These are phyloP conservation scores for Neosalanx taihuensis DNA, from an alignment of 2,797 vertebrate species.

Conservation along the genomic window DNA sequence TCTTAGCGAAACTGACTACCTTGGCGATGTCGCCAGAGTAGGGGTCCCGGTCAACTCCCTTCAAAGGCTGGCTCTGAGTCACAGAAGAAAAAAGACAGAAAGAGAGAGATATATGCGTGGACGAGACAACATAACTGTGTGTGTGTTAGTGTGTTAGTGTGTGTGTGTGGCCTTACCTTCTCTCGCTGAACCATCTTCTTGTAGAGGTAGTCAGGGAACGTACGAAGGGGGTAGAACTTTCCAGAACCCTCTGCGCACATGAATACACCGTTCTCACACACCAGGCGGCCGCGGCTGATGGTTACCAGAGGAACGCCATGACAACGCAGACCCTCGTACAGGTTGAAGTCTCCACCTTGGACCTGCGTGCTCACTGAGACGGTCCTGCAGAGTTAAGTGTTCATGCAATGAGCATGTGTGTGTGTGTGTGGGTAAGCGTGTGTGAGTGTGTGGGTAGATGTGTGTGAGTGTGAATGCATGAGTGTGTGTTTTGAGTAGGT, in stretches of 20 bases:
- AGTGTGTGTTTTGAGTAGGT: conserved; percentile 22
- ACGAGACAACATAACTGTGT: neutral
- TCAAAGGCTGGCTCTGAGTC: conserved; percentile 76
- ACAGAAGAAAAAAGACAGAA: conserved; percentile 14
- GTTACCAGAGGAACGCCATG: conserved; percentile 92
- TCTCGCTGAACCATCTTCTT: conserved; percentile 98
- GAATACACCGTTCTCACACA: conserved; percentile 93
- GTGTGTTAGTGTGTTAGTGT: neutral
- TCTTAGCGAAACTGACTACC: conserved; percentile 80
- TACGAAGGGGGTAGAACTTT: conserved; percentile 90
- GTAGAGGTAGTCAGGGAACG: conserved; percentile 93
- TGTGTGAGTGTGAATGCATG: neutral
- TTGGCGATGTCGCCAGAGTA: conserved; percentile 89
- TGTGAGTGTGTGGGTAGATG: neutral
- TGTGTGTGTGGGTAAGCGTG: too few species aligned
- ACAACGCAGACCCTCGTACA: conserved; percentile 93
- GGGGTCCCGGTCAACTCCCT: conserved; percentile 83
- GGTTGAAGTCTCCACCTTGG: conserved; percentile 91
- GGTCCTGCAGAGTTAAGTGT: conserved; percentile 69
- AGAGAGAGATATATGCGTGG: conserved; percentile 28
- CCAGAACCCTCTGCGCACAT: conserved; percentile 94
- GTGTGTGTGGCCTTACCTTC: conserved; percentile 75
- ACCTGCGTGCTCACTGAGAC: conserved; percentile 90
- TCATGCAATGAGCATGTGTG: conserved; percentile 2
- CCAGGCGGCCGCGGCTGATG: conserved; percentile 90